phyloP scores from a whole-genome alignment of 2,888 invertebrate species.

The Hecatera dysodea region DNA sequence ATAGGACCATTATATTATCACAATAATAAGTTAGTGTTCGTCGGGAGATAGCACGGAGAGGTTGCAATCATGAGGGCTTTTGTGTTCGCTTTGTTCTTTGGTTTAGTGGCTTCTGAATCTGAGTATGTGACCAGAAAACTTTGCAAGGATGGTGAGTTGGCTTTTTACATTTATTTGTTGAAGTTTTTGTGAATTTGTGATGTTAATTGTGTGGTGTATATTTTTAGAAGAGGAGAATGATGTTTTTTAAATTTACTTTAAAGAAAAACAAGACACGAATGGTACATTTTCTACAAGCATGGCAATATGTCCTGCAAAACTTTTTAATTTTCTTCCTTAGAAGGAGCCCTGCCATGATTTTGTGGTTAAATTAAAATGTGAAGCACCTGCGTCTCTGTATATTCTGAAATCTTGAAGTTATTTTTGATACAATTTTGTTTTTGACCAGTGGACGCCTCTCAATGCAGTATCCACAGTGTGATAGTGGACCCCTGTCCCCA shows the following conservation, averaged over 20 bases:
- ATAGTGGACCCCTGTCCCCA: conserved; percentile 77
- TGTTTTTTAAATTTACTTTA: not conserved
- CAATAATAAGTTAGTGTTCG: conserved; percentile 53
- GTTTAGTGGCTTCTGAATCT: conserved; percentile 57
- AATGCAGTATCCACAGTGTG: conserved; percentile 77
- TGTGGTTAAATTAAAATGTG: not conserved
- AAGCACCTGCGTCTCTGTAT: not conserved
- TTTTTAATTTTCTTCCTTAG: not conserved
- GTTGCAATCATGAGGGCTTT: conserved; percentile 55
- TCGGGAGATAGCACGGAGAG: conserved; percentile 39
- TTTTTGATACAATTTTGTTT: not conserved
- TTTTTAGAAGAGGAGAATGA: not conserved
- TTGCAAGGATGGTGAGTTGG: conserved; percentile 78
- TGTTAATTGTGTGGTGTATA: too few relatives aligned
- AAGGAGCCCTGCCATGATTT: not conserved
- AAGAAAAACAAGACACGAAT: not conserved
- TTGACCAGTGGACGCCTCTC: conserved; percentile 72
- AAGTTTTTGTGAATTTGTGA: not conserved
- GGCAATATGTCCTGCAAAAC: not conserved
- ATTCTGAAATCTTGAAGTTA: not conserved
- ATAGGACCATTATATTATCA: conserved; percentile 58
- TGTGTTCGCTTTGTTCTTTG: conserved; percentile 51
- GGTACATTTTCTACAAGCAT: not conserved
- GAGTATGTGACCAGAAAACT: conserved; percentile 77
- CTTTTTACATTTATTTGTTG: not conserved